Base-by-base conservation (phyloP, 2,888 invertebrate species). In the Asteroscopus sphinx region DNA sequence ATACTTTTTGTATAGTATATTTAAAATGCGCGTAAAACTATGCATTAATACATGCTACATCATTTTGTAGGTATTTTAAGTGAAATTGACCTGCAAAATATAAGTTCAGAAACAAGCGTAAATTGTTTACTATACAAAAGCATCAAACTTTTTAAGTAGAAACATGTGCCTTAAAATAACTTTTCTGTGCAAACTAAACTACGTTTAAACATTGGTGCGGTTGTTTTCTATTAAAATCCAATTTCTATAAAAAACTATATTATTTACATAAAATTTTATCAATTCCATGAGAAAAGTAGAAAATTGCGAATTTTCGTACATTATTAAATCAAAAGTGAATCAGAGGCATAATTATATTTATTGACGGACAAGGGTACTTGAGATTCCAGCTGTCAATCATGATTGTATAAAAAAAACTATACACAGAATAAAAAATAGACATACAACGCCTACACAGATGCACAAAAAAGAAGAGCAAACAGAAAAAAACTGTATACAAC, bases 131-230 rank as follows among this genome's bases (percentile, higher is more conserved):
- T 25, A 25, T 17, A 28, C 3, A 21, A 36, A 41, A 48, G 28
- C 30, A 46, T 55, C 33, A 46, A 52, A 46, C 13, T 21, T 48
- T 53, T 53, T 45, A 53, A 44, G 32, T 61, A 56, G 12, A 9
- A 49, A 51, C 16, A 37, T 13, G 48, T 63, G 40, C 32, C 39
- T 68, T 40, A 55, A 66, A 68, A 48, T 45, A 68, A 54, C 4
- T 15, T 28, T 12, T 25, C 16, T 8, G 69, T 70, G 69, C 70
- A 37, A 58, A 56, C 70, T 70, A 70, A 53, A 48, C 62, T 66
- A 70, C 30, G 11, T 9, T 52, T 49, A 37, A 70, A 62, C 45
- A 58, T 49, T 41, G 62, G 70, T 70, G 70, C 57, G 6, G 28
- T 37, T 63, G 40, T 36, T 57, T 45, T 7, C 12, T 51, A 55